Base-by-base conservation (phyloP, 2,797 vertebrate genomes). In the Cyclura pinguis region DNA sequence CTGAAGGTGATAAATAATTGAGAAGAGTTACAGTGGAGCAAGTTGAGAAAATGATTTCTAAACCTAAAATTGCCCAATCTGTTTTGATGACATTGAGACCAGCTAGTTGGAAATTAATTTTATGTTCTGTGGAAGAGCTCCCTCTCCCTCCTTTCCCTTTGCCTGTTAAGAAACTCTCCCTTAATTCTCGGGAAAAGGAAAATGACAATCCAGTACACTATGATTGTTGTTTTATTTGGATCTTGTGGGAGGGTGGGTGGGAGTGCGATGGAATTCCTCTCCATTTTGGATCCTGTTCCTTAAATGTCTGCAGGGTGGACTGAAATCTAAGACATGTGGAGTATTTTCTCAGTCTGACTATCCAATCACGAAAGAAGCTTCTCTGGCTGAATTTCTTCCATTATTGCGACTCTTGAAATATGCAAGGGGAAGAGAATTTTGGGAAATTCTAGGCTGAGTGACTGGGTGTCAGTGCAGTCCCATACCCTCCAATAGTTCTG, bases 21-120 rank as follows among this genome's bases (percentile, higher is more conserved):
- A 88, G 52, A 52, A 42, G 85, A 85, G 47, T 90, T 90, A 85
- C 57, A 88, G 69, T 52, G 89, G 90, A 92, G 92, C 86, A 80
- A 86, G 59, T 77, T 85, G 89, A 92, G 88, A 88, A 91, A 91
- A 93, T 67, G 7, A 91, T 90, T 95, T 95, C 55, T 59, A 29
- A 77, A 87, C 64, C 0, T 6, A 93, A 80, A 69, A 90, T 59
- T 90, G 77, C 64, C 76, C 52, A 91, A 16, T 81, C 74, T 90
- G 84, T 89, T 67, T 35, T 89, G 69, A 91, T 91, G 90, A 91
- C 86, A 91, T 80, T 91, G 13, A 88, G 59, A 38, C 5, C 47
- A 38, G 83, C 89, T 77, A 62, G 55, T 38, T 42, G 6, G 9
- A 0, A 64, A 81, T 69, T 80, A 83, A 90, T 80, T 6, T 89